These are phyloP conservation scores for Glaucopsyche alexis DNA, from an alignment of 2,888 invertebrate genomes.

Conservation along the genomic window DNA sequence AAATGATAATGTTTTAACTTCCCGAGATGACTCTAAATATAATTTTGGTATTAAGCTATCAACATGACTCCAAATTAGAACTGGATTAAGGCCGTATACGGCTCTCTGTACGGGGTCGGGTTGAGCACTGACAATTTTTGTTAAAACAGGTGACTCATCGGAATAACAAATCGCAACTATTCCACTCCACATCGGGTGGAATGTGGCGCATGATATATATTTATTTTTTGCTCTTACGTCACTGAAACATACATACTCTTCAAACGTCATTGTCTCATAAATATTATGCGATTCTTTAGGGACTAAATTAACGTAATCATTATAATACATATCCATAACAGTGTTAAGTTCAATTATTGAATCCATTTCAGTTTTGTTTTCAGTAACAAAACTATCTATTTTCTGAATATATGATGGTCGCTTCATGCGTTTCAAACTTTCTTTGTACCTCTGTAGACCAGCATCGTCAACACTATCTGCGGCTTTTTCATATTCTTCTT, in stretches of 20 bases:
- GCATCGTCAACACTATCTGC: conserved; percentile 53
- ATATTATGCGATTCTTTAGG: conserved; percentile 53
- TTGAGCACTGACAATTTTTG: conserved; percentile 61
- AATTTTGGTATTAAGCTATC: conserved; percentile 85
- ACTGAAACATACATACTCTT: conserved; percentile 83
- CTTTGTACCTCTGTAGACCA: conserved; percentile 55
- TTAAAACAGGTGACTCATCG: conserved; percentile 74
- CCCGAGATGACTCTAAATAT: conserved; percentile 83
- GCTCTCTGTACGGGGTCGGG: conserved; percentile 76
- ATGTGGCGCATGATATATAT: conserved; percentile 82
- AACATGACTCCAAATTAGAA: conserved; percentile 87
- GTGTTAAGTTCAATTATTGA: conserved; percentile 68
- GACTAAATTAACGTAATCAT: conserved; percentile 80
- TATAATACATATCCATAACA: conserved; percentile 81
- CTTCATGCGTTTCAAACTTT: conserved; percentile 58
- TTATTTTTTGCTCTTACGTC: conserved; percentile 84
- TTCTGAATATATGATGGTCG: conserved; percentile 62
- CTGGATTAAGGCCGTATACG: conserved; percentile 82
- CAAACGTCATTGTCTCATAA: conserved; percentile 62
- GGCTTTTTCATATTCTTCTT: conserved; percentile 41
- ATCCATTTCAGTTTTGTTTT: conserved; percentile 54
- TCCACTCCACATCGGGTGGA: conserved; percentile 87
- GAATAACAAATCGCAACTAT: conserved; percentile 84
- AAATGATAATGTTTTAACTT: conserved; percentile 83
- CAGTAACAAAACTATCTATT: conserved; percentile 55